Evolutionary conservation across 1,140 invertebrate genomes (phyloP).

Genomic region (Sycophila sp.): DNA sequence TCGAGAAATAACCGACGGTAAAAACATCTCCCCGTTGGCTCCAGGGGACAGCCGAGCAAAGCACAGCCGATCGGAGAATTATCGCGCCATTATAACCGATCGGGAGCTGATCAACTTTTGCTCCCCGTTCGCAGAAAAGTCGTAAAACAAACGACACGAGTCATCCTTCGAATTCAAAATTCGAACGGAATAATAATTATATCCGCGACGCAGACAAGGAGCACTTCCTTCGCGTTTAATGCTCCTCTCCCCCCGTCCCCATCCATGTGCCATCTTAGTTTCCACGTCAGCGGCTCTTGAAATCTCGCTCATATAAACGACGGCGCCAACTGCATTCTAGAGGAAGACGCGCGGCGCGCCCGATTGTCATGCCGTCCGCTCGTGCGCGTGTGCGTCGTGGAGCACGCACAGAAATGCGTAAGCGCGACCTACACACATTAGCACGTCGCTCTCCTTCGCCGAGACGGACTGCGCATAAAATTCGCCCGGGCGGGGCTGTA

Average conservation of each 20-base stretch:
- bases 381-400: neutral
- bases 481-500: conserved; percentile 21
- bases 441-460: neutral
- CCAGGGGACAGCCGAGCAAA: no score
- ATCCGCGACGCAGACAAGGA: conserved; percentile 5
- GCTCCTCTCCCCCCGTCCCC: neutral
- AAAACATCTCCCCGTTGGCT: no score
- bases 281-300: conserved; percentile 34
- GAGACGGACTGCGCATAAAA: conserved; percentile 28
- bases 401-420: neutral
- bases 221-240: conserved; percentile 28
- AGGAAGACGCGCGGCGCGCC: conserved; percentile 19
- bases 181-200: conserved; percentile 27
- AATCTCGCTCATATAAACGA: conserved; percentile 35
- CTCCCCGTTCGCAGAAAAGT: neutral
- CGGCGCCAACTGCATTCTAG: conserved; percentile 28
- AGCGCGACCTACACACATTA: neutral
- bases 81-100: no score
- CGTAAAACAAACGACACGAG: conserved; percentile 22
- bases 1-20: no score
- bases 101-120: no score
- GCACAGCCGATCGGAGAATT: no score
- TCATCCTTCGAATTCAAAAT: conserved; percentile 31
- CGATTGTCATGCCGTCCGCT: conserved; percentile 31
- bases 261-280: conserved; percentile 21